These are phyloP conservation scores for Lacerta agilis DNA, from an alignment of 2,797 vertebrate genomes.

Conservation along the genomic window DNA sequence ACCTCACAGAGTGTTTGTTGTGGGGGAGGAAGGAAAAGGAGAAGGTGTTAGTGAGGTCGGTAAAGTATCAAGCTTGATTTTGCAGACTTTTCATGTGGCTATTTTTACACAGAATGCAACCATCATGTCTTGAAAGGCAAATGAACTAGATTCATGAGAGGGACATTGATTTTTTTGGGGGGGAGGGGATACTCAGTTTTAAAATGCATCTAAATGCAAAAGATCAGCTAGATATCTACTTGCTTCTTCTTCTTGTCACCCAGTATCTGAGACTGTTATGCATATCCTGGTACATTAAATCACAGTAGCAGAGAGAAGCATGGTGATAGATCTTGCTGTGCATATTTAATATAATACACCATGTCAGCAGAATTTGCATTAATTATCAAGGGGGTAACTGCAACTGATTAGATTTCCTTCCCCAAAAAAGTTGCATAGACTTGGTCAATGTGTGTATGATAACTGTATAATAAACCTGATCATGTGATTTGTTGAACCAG, in stretches of 20 bases:
- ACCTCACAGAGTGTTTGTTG: too few species aligned
- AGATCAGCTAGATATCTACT: conserved; percentile 58
- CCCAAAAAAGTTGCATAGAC: conserved; percentile 1
- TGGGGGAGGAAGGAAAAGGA: too few species aligned
- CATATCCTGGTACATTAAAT: conserved; percentile 60
- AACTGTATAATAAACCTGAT: neutral
- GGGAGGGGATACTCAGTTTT: conserved; percentile 45
- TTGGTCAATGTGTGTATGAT: neutral
- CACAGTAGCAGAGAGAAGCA: conserved; percentile 22
- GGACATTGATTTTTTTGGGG: conserved; percentile 73
- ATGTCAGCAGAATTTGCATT: conserved; percentile 26
- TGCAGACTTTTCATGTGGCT: conserved; percentile 68
- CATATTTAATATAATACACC: conserved; percentile 39
- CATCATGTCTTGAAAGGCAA: conserved; percentile 59
- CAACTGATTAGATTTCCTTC: conserved; percentile 8
- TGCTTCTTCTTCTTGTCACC: conserved; percentile 59
- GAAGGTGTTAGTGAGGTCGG: conserved; percentile 51
- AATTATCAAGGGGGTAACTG: conserved; percentile 29
- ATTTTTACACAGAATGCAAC: conserved; percentile 66
- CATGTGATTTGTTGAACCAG: neutral
- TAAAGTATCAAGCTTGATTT: conserved; percentile 63
- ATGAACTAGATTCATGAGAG: conserved; percentile 70
- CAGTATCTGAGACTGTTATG: conserved; percentile 60
- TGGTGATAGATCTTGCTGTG: conserved; percentile 15
- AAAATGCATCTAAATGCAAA: conserved; percentile 69